phyloP scores from a whole-genome alignment of 2,888 invertebrate species.

The Octonoba sinensis region DNA sequence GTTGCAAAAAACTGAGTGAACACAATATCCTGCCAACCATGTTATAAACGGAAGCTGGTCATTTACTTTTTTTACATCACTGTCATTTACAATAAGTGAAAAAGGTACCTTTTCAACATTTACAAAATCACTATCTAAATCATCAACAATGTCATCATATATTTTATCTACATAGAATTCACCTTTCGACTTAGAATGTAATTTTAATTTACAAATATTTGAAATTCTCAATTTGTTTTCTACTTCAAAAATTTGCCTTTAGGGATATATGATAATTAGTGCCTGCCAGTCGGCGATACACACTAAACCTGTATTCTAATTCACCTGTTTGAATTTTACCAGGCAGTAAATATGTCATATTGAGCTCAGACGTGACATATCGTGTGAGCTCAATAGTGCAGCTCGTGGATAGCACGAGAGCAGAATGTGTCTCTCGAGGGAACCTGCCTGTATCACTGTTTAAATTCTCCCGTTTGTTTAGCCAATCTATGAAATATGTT shows the following conservation, averaged over 20 bases:
- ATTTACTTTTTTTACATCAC: background rate
- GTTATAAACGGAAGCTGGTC: background rate
- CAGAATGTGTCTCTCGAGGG: background rate
- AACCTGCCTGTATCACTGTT: background rate
- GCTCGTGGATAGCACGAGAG: background rate
- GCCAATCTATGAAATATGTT: background rate
- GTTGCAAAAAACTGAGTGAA: background rate
- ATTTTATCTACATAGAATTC: background rate
- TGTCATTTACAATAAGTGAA: background rate
- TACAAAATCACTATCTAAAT: background rate
- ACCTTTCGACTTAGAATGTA: background rate
- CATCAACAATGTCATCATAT: background rate
- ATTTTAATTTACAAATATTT: background rate
- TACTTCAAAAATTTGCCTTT: constrained; percentile 8
- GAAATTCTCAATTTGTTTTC: constrained; percentile 11
- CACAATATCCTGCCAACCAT: background rate
- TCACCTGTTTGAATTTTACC: background rate
- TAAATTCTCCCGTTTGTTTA: background rate
- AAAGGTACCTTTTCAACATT: background rate
- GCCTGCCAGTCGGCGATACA: constrained; percentile 7
- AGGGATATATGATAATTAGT: constrained; percentile 12
- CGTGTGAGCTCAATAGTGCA: background rate
- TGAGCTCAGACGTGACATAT: background rate
- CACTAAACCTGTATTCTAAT: background rate
- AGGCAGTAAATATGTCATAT: background rate